phyloP scores from a whole-genome alignment of 1,140 invertebrate genomes.

The Matsumurasca onukii region DNA sequence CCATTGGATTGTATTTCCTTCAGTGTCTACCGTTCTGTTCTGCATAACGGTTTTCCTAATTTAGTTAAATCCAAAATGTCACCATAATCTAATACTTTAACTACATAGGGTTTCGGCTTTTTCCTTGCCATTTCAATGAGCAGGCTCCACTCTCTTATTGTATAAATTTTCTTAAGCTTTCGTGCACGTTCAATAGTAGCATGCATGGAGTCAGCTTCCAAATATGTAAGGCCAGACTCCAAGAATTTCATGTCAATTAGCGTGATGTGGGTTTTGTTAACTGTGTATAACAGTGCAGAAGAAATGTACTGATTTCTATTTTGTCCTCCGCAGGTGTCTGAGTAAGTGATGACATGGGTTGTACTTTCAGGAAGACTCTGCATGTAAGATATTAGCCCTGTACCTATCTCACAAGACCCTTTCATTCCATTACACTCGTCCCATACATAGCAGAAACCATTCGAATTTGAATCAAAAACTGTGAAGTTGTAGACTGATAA shows the following conservation, averaged over 20 bases:
- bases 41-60: not conserved
- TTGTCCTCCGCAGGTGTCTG: conserved; percentile 35
- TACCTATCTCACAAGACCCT: conserved; percentile 30
- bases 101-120: conserved; percentile 29
- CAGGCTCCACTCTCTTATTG: conserved; percentile 33
- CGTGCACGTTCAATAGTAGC: conserved; percentile 39
- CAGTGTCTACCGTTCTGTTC: conserved; percentile 11
- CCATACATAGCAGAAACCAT: conserved; percentile 34
- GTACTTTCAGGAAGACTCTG: conserved; percentile 20
- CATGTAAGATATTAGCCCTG: conserved; percentile 29
- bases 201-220: conserved; percentile 49
- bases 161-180: conserved; percentile 32
- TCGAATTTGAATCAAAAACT: conserved; percentile 24
- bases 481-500: conserved; percentile 28
- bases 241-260: conserved; percentile 45
- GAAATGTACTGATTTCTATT: conserved; percentile 32
- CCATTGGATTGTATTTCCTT: conserved; percentile 24
- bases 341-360: conserved; percentile 30
- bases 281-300: conserved; percentile 30
- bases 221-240: conserved; percentile 49
- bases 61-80: not conserved
- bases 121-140: conserved; percentile 29
- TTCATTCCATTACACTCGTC: conserved; percentile 30
- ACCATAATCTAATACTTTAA: not conserved
- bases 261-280: conserved; percentile 24